These are phyloP conservation scores for Melanotus villosus DNA, from an alignment of 2,888 invertebrate species.

Conservation along the genomic window DNA sequence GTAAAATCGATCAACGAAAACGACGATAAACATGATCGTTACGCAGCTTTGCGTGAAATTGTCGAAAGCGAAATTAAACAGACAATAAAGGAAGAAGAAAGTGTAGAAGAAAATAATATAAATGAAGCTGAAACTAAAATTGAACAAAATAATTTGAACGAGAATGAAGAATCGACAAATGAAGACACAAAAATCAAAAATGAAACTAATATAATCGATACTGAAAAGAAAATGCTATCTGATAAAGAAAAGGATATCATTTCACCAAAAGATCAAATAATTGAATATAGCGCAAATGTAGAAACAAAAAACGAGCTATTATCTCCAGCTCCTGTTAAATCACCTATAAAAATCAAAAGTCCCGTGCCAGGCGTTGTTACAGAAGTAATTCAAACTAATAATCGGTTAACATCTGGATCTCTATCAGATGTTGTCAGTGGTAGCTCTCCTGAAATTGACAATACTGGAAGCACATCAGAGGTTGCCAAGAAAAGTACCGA, in stretches of 20 bases:
- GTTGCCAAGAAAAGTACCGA: slow-evolving; percentile 60
- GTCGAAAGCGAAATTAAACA: slow-evolving; percentile 71
- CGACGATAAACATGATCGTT: slow-evolving; percentile 72
- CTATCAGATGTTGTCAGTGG: slow-evolving; percentile 76
- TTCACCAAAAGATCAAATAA: slow-evolving; percentile 47
- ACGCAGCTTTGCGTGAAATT: slow-evolving; percentile 86
- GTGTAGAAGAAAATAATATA: slow-evolving; percentile 62
- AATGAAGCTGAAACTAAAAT: slow-evolving; percentile 63
- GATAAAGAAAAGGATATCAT: slow-evolving; percentile 52
- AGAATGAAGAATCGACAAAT: slow-evolving; percentile 47
- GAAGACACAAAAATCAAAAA: slow-evolving; percentile 50
- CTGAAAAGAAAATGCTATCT: slow-evolving; percentile 52
- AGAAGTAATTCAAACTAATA: slow-evolving; percentile 63
- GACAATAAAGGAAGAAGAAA: slow-evolving; percentile 59
- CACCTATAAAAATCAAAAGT: slow-evolving; percentile 62
- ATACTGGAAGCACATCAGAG: slow-evolving; percentile 67
- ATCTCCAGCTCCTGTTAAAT: slow-evolving; percentile 52
- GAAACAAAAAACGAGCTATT: slow-evolving; percentile 48
- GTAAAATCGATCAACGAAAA: slow-evolving; percentile 44
- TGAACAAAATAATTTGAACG: slow-evolving; percentile 52
- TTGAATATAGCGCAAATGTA: slow-evolving; percentile 47
- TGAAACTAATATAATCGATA: slow-evolving; percentile 55
- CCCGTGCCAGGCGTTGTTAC: slow-evolving; percentile 67
- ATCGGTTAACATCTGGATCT: slow-evolving; percentile 73
- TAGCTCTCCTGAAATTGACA: slow-evolving; percentile 76